These are phyloP conservation scores for Tricholauxania praeusta DNA, from an alignment of 2,888 invertebrate genomes.

Conservation along the genomic window DNA sequence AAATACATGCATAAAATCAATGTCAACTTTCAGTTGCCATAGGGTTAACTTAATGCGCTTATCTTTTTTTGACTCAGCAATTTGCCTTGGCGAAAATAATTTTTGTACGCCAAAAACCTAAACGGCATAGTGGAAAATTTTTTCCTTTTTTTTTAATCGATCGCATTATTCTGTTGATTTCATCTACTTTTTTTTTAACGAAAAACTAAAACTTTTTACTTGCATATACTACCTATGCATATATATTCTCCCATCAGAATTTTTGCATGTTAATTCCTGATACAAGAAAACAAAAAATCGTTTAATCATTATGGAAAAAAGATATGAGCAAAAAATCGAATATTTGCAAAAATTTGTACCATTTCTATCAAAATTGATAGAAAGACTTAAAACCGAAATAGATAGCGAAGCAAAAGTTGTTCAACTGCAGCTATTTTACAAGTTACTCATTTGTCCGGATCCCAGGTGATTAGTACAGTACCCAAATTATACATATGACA, in stretches of 20 bases:
- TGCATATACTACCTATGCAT: no score
- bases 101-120: slow-evolving; percentile 21
- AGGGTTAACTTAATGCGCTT: no score
- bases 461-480: slow-evolving; percentile 27
- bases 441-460: slow-evolving; percentile 32
- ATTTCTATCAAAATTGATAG: slow-evolving; percentile 46
- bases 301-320: slow-evolving; percentile 17
- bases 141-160: slow-evolving; percentile 14
- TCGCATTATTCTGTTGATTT: neutral
- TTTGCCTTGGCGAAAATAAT: slow-evolving; percentile 21
- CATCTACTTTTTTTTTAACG: no score
- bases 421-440: slow-evolving; percentile 41
- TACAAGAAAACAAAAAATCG: no score
- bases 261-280: no score
- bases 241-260: no score
- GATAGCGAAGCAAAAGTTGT: slow-evolving; percentile 32
- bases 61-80: slow-evolving; percentile 5
- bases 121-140: no score
- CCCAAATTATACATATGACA: neutral
- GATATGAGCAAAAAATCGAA: slow-evolving; percentile 46
- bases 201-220: no score
- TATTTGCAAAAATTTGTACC: slow-evolving; percentile 52
- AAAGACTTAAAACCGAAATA: slow-evolving; percentile 37
- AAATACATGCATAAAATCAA: no score
- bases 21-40: no score